These are phyloP conservation scores for Phasianus colchicus DNA, from an alignment of 2,113 vertebrate genomes.

Conservation along the genomic window DNA sequence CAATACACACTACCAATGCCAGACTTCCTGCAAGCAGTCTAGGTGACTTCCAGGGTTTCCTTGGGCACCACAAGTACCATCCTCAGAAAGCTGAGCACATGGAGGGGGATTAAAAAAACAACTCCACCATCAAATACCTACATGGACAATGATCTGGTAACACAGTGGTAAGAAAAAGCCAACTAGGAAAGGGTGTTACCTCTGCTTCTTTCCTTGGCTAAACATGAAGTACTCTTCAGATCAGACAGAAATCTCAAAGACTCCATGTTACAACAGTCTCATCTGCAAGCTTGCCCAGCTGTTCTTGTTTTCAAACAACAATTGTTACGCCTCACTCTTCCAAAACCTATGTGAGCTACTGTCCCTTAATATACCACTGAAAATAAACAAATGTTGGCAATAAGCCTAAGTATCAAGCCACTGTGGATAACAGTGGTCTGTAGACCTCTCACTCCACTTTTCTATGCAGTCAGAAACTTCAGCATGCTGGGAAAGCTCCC, in stretches of 20 bases:
- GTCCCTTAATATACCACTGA: neutral
- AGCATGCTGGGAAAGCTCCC: neutral
- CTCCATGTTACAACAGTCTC: neutral
- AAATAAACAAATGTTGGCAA: neutral
- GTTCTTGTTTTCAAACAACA: neutral
- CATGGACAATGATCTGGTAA: neutral
- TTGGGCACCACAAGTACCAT: neutral
- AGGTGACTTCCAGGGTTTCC: neutral
- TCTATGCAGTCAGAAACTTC: neutral
- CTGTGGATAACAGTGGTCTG: neutral
- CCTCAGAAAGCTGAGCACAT: neutral
- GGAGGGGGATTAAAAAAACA: rapidly evolving
- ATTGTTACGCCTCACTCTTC: neutral
- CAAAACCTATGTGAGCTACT: neutral
- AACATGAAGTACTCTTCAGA: neutral
- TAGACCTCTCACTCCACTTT: neutral
- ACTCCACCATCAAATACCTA: too few relatives aligned
- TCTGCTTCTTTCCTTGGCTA: neutral
- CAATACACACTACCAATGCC: neutral
- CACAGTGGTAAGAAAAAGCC: neutral
- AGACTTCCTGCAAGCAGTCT: neutral
- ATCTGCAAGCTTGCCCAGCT: neutral
- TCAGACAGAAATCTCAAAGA: neutral
- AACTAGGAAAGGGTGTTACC: neutral
- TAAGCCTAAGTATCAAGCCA: neutral